phyloP scores from a whole-genome alignment of 1,140 invertebrate species.

The Delia radicum region DNA sequence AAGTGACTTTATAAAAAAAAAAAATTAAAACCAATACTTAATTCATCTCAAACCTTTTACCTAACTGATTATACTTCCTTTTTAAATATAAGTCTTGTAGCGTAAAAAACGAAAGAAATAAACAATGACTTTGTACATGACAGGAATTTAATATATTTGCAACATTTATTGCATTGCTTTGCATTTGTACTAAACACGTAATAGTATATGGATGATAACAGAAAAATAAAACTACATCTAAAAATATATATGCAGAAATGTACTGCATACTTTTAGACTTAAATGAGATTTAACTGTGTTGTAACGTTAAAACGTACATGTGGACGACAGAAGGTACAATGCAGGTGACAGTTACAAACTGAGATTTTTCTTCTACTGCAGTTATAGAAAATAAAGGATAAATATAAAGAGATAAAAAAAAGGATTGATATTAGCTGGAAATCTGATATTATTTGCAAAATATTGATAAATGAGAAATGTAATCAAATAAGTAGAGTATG shows the following conservation, averaged over 20 bases:
- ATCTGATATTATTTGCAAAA: not conserved
- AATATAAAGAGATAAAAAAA: too few relatives aligned
- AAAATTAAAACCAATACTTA: too few relatives aligned
- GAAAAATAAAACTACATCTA: not conserved
- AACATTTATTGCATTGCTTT: slow-evolving; percentile 26
- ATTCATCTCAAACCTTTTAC: too few relatives aligned
- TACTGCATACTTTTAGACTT: slow-evolving; percentile 23
- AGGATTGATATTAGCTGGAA: not conserved
- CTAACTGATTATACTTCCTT: too few relatives aligned
- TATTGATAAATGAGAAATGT: not conserved
- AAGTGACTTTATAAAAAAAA: too few relatives aligned
- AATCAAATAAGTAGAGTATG: not conserved
- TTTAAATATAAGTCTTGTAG: too few relatives aligned
- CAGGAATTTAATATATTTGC: slow-evolving; percentile 45
- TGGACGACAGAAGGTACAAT: slow-evolving; percentile 1
- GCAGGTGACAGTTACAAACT: slow-evolving; percentile 20
- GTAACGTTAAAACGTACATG: slow-evolving; percentile 1
- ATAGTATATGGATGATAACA: not conserved
- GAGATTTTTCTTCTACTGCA: not conserved
- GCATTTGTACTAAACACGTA: slow-evolving; percentile 10
- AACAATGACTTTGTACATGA: slow-evolving; percentile 38
- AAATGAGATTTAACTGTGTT: slow-evolving; percentile 20
- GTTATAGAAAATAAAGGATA: not conserved
- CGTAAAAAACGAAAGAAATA: slow-evolving; percentile 6
- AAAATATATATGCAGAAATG: not conserved